Base-by-base conservation (phyloP, 35 echinoderm and acorn worm genomes). In the Lytechinus pictus region DNA sequence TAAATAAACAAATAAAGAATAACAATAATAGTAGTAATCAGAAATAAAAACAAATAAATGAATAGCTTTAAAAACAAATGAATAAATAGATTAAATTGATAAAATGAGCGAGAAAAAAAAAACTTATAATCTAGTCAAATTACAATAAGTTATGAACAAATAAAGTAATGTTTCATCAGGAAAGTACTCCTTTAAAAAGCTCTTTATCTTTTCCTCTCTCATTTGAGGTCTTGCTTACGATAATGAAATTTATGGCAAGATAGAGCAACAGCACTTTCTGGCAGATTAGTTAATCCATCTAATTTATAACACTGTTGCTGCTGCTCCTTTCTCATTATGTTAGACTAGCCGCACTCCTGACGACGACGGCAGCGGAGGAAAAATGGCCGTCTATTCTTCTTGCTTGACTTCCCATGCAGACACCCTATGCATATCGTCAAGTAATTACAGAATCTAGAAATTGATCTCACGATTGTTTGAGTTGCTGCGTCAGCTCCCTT, bases 401-500 rank as follows among this genome's bases (percentile, higher is more conserved):
- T 93, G 92, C 92, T 93, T 93, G 92, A 54, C 53, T 93, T 93
- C 13, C 54, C 92, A 93, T 55, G 92, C 92, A 93, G 92, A 57
- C 92, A 93, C 92, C 53, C 14, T 27, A 54, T 53, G 92, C 92
- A 54, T 93, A 93, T 53, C 28, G 92, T 57, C 92, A 93, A 93
- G 92, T 93, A 93, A 93, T 93, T 93, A 93, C 92, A 93, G 92
- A 93, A 93, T 55, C 92, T 93, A 93, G 53, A 54, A 79, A 93
- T 93, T 93, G 92, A 57, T 93, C 92, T 57, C 53, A 93, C 92
- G 55, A 93, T 93, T 93, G 92, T 93, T 55, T 57, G 92, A 93
- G 92, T 55, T 54, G 28, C 33, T 90, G 88, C 21, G 54, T 57
- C 19, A 21, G 92, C 92, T 93, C 53, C 56, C 54, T 93, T 11